Percentiles rank a stretch among this genome's conserved stretches.
These are phyloP conservation scores for Dromius quadrimaculatus DNA, from an alignment of 2,888 invertebrate genomes.

Conservation along the genomic window DNA sequence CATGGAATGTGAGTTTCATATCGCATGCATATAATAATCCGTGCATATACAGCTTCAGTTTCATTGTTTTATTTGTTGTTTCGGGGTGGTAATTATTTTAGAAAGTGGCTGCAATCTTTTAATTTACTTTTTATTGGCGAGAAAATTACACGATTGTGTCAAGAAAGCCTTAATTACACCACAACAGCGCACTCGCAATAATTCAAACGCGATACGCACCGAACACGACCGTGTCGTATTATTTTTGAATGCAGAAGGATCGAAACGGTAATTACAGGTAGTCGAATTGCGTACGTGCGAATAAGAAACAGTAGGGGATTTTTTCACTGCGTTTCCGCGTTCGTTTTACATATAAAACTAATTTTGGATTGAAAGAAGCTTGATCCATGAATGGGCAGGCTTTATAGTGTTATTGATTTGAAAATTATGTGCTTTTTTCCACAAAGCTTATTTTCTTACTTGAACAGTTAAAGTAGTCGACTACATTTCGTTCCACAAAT, in stretches of 20 bases:
- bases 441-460: no score
- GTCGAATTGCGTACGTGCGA: constrained; percentile 10
- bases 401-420: no score
- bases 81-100: constrained; percentile 49
- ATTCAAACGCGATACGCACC: constrained; percentile 22
- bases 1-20: neutral
- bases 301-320: neutral
- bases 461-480: no score
- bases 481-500: no score
- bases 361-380: no score
- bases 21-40: neutral
- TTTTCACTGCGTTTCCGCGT: neutral
- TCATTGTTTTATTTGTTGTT: constrained; percentile 25
- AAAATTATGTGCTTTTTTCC: no score
- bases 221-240: neutral
- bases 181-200: constrained; percentile 27
- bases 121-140: constrained; percentile 51
- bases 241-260: neutral
- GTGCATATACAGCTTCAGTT: neutral
- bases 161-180: constrained; percentile 46
- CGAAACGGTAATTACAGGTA: constrained; percentile 1
- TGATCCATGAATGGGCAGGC: no score
- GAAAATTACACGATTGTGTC: constrained; percentile 51
- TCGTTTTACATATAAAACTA: neutral
- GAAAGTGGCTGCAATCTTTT: constrained; percentile 48